A percentile compares a stretch with the other conserved stretches of the same genome.
Evolutionary conservation across 2,113 vertebrate species (phyloP).

Genomic region (Nyctibius bracteatus): DNA sequence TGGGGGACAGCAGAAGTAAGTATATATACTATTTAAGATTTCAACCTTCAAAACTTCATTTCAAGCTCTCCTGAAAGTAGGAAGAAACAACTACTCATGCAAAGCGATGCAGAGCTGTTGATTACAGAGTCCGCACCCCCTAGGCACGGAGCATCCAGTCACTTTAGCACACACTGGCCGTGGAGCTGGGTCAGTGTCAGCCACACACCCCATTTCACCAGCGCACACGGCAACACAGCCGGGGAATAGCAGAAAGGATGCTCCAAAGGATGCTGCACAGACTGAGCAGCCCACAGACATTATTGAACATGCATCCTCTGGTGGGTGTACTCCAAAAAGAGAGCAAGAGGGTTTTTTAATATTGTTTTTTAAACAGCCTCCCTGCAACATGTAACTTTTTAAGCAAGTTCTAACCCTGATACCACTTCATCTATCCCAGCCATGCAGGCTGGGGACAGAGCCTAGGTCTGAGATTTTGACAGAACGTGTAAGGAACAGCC

Average conservation of each 20-base stretch:
- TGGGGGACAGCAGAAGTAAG: not conserved
- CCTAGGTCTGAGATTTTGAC: not conserved
- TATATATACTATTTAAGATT: not conserved
- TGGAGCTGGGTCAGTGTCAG: not conserved
- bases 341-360: not conserved
- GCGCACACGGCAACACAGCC: not conserved
- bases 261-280: not conserved
- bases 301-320: not conserved
- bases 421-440: not conserved
- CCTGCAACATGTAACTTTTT: not conserved
- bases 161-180: accelerated
- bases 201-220: not conserved
- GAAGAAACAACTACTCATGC: not conserved
- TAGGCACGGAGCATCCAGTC: not conserved
- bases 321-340: not conserved
- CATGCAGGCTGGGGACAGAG: not conserved
- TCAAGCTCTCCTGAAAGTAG: not conserved
- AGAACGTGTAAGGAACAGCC: not conserved
- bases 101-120: not conserved
- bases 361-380: not conserved
- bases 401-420: not conserved
- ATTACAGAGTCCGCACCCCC: not conserved
- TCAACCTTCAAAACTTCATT: not conserved
- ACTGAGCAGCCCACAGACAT: not conserved
- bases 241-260: not conserved